Conservation (phyloP, 2,888 invertebrate genomes). For the Trypoxylon attenuatum region DNA sequence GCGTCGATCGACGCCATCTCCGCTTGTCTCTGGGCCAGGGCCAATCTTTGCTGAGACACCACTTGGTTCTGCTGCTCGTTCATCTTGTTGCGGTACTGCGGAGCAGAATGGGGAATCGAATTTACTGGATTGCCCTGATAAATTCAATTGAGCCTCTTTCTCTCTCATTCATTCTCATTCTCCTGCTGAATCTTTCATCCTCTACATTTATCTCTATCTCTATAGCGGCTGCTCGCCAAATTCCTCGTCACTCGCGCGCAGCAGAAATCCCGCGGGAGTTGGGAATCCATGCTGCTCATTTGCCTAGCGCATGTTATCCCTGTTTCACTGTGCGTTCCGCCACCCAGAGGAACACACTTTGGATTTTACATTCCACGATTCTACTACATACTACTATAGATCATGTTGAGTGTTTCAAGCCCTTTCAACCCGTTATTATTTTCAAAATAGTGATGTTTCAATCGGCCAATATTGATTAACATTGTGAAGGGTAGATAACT, state of each 20-base stretch:
- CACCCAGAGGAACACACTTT: background rate
- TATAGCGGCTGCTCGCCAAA: conserved; percentile 22
- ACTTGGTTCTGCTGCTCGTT: conserved; percentile 96
- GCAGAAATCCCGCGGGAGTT: background rate
- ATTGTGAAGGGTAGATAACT: conserved; percentile 64
- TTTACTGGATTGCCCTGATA: background rate
- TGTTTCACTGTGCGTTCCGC: no score
- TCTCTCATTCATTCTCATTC: no score
- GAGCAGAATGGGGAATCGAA: conserved; percentile 3
- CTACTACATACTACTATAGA: no score
- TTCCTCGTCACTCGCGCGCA: background rate
- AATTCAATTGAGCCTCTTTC: background rate
- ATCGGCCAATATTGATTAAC: no score
- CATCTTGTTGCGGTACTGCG: conserved; percentile 95
- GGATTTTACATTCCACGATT: background rate
- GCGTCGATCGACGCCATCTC: conserved; percentile 95
- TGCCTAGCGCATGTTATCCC: no score
- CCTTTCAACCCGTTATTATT: background rate
- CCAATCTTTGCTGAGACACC: conserved; percentile 91
- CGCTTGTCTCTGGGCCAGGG: conserved; percentile 90
- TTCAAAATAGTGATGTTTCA: background rate
- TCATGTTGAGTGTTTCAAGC: background rate
- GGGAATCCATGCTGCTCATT: no score
- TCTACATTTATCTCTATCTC: no score
- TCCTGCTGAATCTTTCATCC: no score